Evolutionary conservation across 2,888 invertebrate species (phyloP).

Genomic region (Didymodactylos carnosus): DNA sequence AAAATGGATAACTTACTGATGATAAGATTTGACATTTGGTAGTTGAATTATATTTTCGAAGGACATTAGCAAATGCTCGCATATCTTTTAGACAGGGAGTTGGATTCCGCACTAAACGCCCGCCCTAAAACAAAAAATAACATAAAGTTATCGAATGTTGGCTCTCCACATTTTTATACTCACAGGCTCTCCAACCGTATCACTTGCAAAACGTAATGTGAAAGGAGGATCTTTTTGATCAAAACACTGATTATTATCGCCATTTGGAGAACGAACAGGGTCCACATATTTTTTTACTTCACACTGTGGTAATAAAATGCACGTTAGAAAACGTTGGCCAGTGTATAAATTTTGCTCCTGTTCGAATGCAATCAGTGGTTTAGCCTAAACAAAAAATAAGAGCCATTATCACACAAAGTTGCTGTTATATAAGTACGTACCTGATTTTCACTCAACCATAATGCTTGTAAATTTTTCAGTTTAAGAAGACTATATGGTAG

Average conservation of each 20-base stretch:
- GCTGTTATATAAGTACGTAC: background rate
- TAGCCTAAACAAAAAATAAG: background rate
- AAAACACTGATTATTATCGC: background rate
- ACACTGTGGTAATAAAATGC: background rate
- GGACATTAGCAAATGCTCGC: background rate
- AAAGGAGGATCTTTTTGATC: background rate
- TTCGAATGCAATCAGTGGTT: background rate
- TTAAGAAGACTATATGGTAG: slow-evolving; percentile 9
- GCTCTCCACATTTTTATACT: too few relatives aligned
- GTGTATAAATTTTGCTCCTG: background rate
- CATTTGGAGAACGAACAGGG: background rate
- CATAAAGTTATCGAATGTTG: background rate
- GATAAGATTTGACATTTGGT: background rate
- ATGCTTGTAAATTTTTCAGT: slow-evolving; percentile 11
- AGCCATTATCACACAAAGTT: too few relatives aligned
- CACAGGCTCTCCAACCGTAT: background rate
- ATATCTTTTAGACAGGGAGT: background rate
- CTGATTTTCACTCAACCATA: slow-evolving; percentile 14
- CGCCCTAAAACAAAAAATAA: background rate
- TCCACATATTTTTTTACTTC: too few relatives aligned
- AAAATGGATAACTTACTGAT: too few relatives aligned
- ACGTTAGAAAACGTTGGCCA: background rate
- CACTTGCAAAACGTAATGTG: background rate
- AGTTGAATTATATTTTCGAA: background rate
- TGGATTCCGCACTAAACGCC: background rate